Percentiles rank a stretch among this genome's conserved stretches.
phyloP scores from a whole-genome alignment of 1,140 invertebrate genomes.

The Drosophila equinoxialis region DNA sequence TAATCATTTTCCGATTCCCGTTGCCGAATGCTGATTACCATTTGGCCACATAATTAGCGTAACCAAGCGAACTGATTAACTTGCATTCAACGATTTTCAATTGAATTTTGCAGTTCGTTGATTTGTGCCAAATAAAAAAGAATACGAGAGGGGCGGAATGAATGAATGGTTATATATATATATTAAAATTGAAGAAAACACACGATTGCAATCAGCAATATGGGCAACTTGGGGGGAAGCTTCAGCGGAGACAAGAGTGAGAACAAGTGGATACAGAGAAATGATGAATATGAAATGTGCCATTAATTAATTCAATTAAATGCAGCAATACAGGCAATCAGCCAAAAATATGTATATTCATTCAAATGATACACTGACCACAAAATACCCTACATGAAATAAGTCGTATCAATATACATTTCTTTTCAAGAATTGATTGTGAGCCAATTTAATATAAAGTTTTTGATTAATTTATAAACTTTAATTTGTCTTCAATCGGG shows the following conservation, averaged over 20 bases:
- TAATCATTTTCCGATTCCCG: conserved; percentile 12
- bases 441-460: too few species aligned
- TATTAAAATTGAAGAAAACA: conserved; percentile 33
- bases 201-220: conserved; percentile 64
- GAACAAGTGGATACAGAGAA: conserved; percentile 1
- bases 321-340: conserved; percentile 70
- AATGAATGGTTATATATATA: not conserved
- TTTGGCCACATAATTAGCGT: conserved; percentile 76
- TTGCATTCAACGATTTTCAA: conserved; percentile 80
- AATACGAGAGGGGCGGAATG: conserved; percentile 15
- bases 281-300: conserved; percentile 80
- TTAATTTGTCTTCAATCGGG: too few species aligned
- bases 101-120: conserved; percentile 80
- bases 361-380: not conserved
- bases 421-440: too few species aligned
- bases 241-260: conserved; percentile 43
- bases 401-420: too few species aligned
- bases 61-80: conserved; percentile 80
- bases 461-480: too few species aligned
- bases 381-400: not conserved
- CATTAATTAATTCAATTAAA: conserved; percentile 81
- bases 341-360: conserved; percentile 34
- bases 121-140: conserved; percentile 67
- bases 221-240: not conserved
- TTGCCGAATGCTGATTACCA: conserved; percentile 14